phyloP scores from a whole-genome alignment of 2,113 vertebrate genomes.

The Suncus etruscus region DNA sequence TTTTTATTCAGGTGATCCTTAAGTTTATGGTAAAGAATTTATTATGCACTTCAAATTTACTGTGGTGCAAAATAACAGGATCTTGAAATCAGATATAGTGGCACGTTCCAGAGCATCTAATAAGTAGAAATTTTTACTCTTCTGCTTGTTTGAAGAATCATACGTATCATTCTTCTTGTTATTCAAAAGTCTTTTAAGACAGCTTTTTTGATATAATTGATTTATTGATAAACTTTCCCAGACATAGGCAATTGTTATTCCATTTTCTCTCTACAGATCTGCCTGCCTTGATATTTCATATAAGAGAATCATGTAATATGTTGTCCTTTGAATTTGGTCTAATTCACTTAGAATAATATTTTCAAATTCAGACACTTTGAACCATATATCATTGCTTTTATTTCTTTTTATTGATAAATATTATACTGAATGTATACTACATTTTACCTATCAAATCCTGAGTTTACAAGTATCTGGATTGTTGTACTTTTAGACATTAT shows the following conservation, averaged over 20 bases:
- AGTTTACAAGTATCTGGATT: background rate
- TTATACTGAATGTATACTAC: no score
- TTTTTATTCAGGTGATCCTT: background rate
- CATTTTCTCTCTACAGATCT: background rate
- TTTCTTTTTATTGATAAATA: background rate
- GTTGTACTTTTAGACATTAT: background rate
- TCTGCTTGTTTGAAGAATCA: background rate
- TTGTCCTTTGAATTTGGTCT: background rate
- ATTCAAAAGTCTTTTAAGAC: background rate
- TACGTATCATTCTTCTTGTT: background rate
- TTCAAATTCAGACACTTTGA: background rate
- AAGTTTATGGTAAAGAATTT: background rate
- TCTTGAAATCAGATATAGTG: background rate
- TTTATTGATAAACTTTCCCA: no score
- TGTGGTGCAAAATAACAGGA: background rate
- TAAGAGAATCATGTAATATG: background rate
- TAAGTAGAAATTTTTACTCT: background rate
- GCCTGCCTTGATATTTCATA: background rate
- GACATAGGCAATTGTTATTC: background rate
- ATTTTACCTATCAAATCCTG: background rate
- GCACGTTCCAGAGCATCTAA: background rate
- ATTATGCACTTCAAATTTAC: background rate
- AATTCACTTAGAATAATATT: background rate
- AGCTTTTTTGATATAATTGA: background rate
- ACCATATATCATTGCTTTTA: background rate